Conservation (phyloP, 2,888 invertebrate species). For the Tenthredo mesomela region DNA sequence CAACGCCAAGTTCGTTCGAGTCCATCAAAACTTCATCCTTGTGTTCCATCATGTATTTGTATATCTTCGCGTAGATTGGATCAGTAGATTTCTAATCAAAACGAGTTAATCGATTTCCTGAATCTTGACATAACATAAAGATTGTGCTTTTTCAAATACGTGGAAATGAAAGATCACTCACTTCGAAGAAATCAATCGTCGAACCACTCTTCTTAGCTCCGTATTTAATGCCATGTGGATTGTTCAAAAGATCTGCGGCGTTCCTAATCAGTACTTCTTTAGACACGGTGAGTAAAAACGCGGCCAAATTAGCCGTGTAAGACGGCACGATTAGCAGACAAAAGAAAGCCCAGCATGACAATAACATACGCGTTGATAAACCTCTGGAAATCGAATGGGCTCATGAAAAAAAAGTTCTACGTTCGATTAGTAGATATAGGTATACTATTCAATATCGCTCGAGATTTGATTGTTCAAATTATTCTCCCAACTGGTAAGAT, state of each 20-base stretch:
- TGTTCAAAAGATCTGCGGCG: constrained; percentile 94
- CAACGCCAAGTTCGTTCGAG: constrained; percentile 92
- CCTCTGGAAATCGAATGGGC: constrained; percentile 82
- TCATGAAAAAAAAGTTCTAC: constrained; percentile 38
- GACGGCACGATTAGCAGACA: constrained; percentile 94
- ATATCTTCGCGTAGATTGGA: constrained; percentile 94
- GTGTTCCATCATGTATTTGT: constrained; percentile 93
- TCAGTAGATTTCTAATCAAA: constrained; percentile 89
- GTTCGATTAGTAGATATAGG: neutral
- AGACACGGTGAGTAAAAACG: constrained; percentile 93
- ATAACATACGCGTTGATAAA: constrained; percentile 92
- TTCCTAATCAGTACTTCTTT: constrained; percentile 94
- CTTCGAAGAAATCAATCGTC: constrained; percentile 94
- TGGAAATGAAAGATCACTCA: constrained; percentile 74
- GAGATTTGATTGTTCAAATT: neutral
- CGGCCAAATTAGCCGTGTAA: constrained; percentile 96
- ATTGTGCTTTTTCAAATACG: neutral
- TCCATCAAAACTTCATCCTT: constrained; percentile 90
- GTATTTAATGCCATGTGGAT: constrained; percentile 96
- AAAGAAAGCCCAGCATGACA: constrained; percentile 97
- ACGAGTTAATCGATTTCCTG: neutral
- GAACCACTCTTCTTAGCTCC: constrained; percentile 93
- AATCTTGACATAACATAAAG: neutral
- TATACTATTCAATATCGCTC: neutral
- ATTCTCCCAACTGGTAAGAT: neutral